Percentiles rank a stretch among this genome's conserved stretches.
These are phyloP conservation scores for Ectropis crepuscularia DNA, from an alignment of 2,888 invertebrate genomes.

Conservation along the genomic window DNA sequence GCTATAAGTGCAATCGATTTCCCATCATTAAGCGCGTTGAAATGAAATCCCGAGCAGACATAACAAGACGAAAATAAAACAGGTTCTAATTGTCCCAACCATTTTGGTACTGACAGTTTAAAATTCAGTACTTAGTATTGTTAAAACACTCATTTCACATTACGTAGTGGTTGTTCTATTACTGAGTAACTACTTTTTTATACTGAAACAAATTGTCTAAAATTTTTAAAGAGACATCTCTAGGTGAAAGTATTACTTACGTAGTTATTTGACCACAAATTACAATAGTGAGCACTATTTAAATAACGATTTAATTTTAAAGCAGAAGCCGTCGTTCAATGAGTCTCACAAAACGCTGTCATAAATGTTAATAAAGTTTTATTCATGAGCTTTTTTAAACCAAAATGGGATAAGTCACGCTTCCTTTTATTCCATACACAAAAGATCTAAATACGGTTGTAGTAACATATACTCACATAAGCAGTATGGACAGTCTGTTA, in stretches of 20 bases:
- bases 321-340: slow-evolving; percentile 46
- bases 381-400: slow-evolving; percentile 57
- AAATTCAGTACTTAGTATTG: no score
- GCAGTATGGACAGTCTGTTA: slow-evolving; percentile 19
- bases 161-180: no score
- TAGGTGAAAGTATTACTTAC: slow-evolving; percentile 6
- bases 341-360: slow-evolving; percentile 47
- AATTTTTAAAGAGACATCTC: no score
- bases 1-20: background rate
- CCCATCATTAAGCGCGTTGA: background rate
- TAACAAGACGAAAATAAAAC: no score
- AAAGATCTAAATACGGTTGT: slow-evolving; percentile 74
- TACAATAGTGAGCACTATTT: slow-evolving; percentile 42
- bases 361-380: slow-evolving; percentile 67
- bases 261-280: slow-evolving; percentile 47
- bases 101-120: no score
- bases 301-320: slow-evolving; percentile 49
- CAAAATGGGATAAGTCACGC: slow-evolving; percentile 75
- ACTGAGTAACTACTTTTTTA: no score
- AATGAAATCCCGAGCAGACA: no score
- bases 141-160: no score
- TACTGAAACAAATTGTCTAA: no score
- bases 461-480: slow-evolving; percentile 7
- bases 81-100: no score
- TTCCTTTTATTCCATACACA: slow-evolving; percentile 72